A percentile compares a stretch with the other conserved stretches of the same genome.
Conservation (phyloP, 2,113 vertebrate species). For the Murina feae region DNA sequence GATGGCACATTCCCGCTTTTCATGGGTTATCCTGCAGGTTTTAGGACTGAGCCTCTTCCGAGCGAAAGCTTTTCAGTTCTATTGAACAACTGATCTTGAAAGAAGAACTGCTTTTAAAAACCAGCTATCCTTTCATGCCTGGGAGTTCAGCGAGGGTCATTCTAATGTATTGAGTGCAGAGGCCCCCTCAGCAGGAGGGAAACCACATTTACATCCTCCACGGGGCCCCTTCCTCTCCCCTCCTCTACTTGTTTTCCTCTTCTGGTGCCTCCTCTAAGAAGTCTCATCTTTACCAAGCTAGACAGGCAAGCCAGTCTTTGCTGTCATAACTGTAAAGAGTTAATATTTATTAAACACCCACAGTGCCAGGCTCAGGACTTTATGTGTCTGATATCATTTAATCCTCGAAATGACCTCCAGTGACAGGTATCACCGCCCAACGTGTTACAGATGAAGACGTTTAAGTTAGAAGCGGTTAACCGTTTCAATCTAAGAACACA, state of each 20-base stretch:
- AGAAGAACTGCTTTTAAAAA: constrained; percentile 49
- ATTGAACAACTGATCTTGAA: constrained; percentile 44
- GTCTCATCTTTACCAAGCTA: background rate
- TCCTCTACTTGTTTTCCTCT: constrained; percentile 30
- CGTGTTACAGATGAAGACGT: background rate
- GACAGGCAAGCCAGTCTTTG: background rate
- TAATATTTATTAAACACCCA: background rate
- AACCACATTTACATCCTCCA: constrained; percentile 22
- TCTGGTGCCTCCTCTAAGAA: background rate
- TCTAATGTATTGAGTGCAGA: constrained; percentile 56
- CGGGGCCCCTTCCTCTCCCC: background rate
- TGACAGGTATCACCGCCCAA: background rate
- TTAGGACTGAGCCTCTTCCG: constrained; percentile 31
- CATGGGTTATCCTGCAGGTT: constrained; percentile 33
- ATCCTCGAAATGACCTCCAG: background rate
- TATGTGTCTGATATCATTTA: background rate
- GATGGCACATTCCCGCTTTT: constrained; percentile 12
- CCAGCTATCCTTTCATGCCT: constrained; percentile 27
- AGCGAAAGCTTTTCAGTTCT: constrained; percentile 45
- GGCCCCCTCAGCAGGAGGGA: constrained; percentile 16
- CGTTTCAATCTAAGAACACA: background rate
- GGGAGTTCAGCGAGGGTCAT: constrained; percentile 61
- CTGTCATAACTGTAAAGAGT: background rate
- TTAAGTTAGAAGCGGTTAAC: background rate
- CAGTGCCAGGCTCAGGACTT: background rate